These are phyloP conservation scores for Perizoma affinitatum DNA, from an alignment of 2,888 invertebrate genomes.

Conservation along the genomic window DNA sequence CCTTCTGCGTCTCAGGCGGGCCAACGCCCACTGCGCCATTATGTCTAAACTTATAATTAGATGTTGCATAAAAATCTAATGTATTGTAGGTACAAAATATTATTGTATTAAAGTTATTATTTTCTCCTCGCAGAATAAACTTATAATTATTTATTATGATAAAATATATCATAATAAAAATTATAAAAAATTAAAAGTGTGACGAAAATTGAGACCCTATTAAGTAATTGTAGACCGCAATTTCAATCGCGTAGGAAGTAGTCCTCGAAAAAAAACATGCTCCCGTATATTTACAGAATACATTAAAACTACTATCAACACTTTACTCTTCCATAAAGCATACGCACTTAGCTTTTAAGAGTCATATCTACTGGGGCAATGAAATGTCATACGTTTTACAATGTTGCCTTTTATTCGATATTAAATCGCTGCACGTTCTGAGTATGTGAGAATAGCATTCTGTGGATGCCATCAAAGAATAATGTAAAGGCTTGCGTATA, in stretches of 20 bases:
- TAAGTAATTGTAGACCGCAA: not conserved
- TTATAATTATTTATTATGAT: too few relatives aligned
- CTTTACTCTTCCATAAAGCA: conserved; percentile 49
- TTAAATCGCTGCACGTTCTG: conserved; percentile 30
- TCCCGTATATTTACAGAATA: conserved; percentile 24
- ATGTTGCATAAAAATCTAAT: too few relatives aligned
- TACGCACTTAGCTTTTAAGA: conserved; percentile 57
- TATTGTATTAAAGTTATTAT: too few relatives aligned
- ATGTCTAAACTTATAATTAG: too few relatives aligned
- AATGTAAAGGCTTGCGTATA: too few relatives aligned
- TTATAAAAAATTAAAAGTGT: too few relatives aligned
- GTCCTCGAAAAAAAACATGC: conserved; percentile 5
- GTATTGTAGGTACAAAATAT: too few relatives aligned
- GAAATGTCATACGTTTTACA: conserved; percentile 48
- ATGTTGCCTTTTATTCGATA: conserved; percentile 43
- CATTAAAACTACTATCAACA: conserved; percentile 44
- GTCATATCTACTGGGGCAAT: conserved; percentile 50
- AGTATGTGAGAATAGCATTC: conserved; percentile 22
- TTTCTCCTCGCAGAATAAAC: too few relatives aligned
- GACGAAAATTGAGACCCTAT: too few relatives aligned
- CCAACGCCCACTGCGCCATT: too few relatives aligned
- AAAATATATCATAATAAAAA: too few relatives aligned
- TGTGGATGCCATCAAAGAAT: conserved; percentile 21
- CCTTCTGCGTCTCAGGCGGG: too few relatives aligned
- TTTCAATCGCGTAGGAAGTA: not conserved